phyloP scores from a whole-genome alignment of 2,888 invertebrate genomes.

The Coelopa pilipes region DNA sequence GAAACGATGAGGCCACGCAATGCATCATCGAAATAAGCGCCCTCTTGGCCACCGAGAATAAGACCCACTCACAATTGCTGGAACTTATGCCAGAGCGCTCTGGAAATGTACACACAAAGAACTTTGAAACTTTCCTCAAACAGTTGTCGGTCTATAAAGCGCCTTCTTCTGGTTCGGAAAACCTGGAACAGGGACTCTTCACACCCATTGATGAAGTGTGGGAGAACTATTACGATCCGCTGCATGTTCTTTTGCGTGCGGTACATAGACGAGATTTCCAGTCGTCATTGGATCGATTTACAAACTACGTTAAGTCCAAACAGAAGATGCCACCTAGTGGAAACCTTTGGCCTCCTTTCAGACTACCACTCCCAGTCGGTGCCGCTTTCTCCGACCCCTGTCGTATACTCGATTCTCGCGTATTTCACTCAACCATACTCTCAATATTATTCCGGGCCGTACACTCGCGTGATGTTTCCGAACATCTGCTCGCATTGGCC shows the following conservation, averaged over 20 bases:
- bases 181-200: slow-evolving; percentile 91
- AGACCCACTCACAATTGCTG: slow-evolving; percentile 94
- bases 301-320: slow-evolving; percentile 76
- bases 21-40: slow-evolving; percentile 93
- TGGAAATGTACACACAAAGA: slow-evolving; percentile 88
- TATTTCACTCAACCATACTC: slow-evolving; percentile 72
- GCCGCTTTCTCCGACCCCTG: slow-evolving; percentile 76
- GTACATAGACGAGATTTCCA: slow-evolving; percentile 94
- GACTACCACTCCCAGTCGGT: slow-evolving; percentile 75
- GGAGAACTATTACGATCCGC: slow-evolving; percentile 92
- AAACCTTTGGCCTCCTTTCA: slow-evolving; percentile 84
- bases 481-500: slow-evolving; percentile 87
- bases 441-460: slow-evolving; percentile 87
- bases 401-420: slow-evolving; percentile 63
- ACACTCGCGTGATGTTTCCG: slow-evolving; percentile 79
- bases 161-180: slow-evolving; percentile 76
- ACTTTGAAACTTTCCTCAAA: slow-evolving; percentile 86
- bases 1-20: slow-evolving; percentile 74
- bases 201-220: slow-evolving; percentile 88
- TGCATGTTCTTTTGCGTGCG: slow-evolving; percentile 89
- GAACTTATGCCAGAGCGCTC: slow-evolving; percentile 96
- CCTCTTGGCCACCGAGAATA: slow-evolving; percentile 90
- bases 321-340: slow-evolving; percentile 71
- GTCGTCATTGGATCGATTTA: slow-evolving; percentile 92
- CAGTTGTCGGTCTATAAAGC: slow-evolving; percentile 88